Evolutionary conservation across 2,797 vertebrate genomes (phyloP), one percentile per base, ranked within the genome.

Genomic region (Gobio occitaniae): DNA sequence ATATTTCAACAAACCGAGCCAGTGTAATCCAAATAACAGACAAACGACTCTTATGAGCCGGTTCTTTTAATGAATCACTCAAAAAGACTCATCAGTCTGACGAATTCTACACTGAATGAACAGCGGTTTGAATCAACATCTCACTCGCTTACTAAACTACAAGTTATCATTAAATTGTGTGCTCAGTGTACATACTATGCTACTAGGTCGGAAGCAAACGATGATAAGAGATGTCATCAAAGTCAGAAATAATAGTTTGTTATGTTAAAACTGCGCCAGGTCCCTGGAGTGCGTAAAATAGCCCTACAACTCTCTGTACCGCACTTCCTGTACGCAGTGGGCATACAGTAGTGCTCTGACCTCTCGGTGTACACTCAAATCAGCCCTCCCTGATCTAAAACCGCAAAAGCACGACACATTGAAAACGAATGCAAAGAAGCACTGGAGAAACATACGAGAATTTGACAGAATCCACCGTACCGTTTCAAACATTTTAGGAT

Each of bases 401-500:
- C 74, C 7, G 72, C 82, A 68, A 66, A 77, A 68, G 36, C 82
- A 69, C 63, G 82, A 77, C 74, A 82, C 54, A 56, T 32, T 25
- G 72, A 63, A 44, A 68, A 83, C 47, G 72, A 77, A 82, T 44
- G 61, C 74, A 68, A 41, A 32, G 21, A 76, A 54, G 15, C 66
- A 25, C 52, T 7, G 9, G 16, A 63, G 47, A 85, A 38, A 80
- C 21, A 66, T 36, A 36, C 70, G 78, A 66, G 70, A 54, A 81
- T 75, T 25, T n/a, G 21, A 41, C 17, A 74, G 79, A 88, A 86
- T 80, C 89, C 70, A 85, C 65, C 93, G 80, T 95, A 96, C 95
- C 95, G 95, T 95, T 93, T 95, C 95, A 92, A 96, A 96, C 95
- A 96, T 96, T 88, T 94, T 94, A 91, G 91, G 92, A 92, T 66